Evolutionary conservation across 2,113 vertebrate genomes (phyloP), one percentile per base, ranked within the genome.

Genomic region (Oreotrochilus melanogaster): DNA sequence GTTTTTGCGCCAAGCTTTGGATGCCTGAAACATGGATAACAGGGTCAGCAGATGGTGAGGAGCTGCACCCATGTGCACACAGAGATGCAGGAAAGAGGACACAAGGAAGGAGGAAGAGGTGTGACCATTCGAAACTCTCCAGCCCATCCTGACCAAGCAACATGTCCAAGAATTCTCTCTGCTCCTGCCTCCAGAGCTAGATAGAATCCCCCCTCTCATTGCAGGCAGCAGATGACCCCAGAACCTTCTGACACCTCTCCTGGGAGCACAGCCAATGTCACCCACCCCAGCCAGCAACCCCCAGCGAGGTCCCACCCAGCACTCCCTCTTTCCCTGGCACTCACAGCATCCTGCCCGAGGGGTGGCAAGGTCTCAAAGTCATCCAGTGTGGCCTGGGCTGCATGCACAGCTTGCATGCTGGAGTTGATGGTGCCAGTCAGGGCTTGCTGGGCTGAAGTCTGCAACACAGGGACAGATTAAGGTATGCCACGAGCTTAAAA

Each of bases 401-500:
- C 99, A 27, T 99, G 99, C 54, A 99, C 99, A 2, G 99, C 99
- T 91, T 99, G 99, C 99, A 99, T 99, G 90, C 99, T 99, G 86
- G 99, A 99, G 98, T 99, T 99, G 92, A 99, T 99, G 96, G 99
- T 99, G 47, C 99, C 99, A 0, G 99, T 99, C 78, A 99, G 97
- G 3, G 99, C 99, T 94, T 99, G 99, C 97, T 99, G 99, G 42
- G 99, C 99, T 21, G 99, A 99, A 1, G 99, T 99, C 99, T 99
- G 85, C 50, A 93, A 95, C 23, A 88, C 15, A 96, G 69, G 61
- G 30, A 65, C 11, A 78, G 39, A 64, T 1, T 2, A 9, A 93
- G 13, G 45, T 35, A 48, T 0, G 0, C 5, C 1, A 1, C 51
- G 35, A 28, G 45, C 11, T 66, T 3, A 4, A 54, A 80, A 62